Base-by-base conservation (phyloP, 2,797 vertebrate genomes). In the Brachyalestes nurse region DNA sequence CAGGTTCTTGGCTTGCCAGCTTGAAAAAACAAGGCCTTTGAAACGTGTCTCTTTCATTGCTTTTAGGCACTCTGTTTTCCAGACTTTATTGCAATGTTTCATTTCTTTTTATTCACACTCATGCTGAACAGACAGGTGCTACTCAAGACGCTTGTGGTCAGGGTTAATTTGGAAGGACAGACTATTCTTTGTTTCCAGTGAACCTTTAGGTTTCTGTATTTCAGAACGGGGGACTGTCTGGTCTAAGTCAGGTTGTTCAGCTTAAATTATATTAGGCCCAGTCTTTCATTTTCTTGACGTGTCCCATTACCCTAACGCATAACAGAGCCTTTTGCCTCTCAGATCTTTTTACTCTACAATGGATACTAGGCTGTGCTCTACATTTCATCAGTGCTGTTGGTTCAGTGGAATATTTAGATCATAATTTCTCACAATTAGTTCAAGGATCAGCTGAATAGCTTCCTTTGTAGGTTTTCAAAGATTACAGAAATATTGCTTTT, bases 121-220 rank as follows among this genome's bases (percentile, higher is more conserved):
- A 0, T 78, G 64, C 40, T 17, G 28, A 79, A 70, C 75, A 75
- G 87, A 83, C 91, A 92, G 90, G 89, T 92, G 92, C 87, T 87
- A 78, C 86, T 78, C 80, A 67, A 64, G 78, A 65, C 19, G 40
- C 51, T 70, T 75, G 69, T 77, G 75, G 72, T 82, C 82, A 49
- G 82, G 80, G 80, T 75, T 85, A 83, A 87, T 88, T 84, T 72
- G 51, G 66, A 49, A 23, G 76, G 80, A 85, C 82, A 81, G 77
- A 67, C 4, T 34, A 19, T 49, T 45, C 82, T 83, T 82, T 80
- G 82, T 83, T 85, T 82, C 74, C 80, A 72, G 40, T 77, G 75
- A 86, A 85, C 78, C 70, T 74, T 69, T 61, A 55, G 55, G 79
- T 81, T 76, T 72, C 80, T 2, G 7, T 71, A 81, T 77, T 82